Conservation (phyloP, 2,797 vertebrate genomes). For the Malurus splendens region DNA sequence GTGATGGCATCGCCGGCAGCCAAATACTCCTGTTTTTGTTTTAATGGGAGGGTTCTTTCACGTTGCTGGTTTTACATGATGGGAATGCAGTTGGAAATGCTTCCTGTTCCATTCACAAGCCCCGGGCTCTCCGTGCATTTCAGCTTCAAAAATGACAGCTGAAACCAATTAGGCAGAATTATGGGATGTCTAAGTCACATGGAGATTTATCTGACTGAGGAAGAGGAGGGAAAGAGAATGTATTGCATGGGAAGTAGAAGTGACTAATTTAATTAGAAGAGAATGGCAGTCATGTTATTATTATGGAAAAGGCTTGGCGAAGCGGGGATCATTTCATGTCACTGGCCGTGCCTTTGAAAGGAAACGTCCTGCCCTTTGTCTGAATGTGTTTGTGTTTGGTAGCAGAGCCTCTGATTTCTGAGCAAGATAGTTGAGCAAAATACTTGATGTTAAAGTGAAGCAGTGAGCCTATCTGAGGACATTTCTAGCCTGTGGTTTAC, state of each 20-base stretch:
- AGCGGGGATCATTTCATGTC: neutral
- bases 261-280: constrained; percentile 60
- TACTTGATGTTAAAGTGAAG: neutral
- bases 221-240: constrained; percentile 6
- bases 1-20: constrained; percentile 61
- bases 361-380: neutral
- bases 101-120: constrained; percentile 65
- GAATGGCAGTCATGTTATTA: neutral
- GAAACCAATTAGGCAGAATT: constrained; percentile 71
- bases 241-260: constrained; percentile 36
- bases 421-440: neutral
- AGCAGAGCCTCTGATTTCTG: neutral
- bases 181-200: constrained; percentile 43
- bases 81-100: constrained; percentile 67
- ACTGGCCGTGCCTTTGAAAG: neutral
- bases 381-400: neutral
- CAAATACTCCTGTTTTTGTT: constrained; percentile 65
- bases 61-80: constrained; percentile 68
- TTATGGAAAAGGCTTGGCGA: neutral
- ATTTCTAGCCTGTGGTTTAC: neutral
- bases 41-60: constrained; percentile 68
- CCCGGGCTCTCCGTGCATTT: constrained; percentile 60
- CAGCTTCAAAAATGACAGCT: constrained; percentile 68
- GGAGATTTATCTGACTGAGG: constrained; percentile 51
- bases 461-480: neutral